phyloP scores from a whole-genome alignment of 2,888 invertebrate species.

The Antheraea assamensis region DNA sequence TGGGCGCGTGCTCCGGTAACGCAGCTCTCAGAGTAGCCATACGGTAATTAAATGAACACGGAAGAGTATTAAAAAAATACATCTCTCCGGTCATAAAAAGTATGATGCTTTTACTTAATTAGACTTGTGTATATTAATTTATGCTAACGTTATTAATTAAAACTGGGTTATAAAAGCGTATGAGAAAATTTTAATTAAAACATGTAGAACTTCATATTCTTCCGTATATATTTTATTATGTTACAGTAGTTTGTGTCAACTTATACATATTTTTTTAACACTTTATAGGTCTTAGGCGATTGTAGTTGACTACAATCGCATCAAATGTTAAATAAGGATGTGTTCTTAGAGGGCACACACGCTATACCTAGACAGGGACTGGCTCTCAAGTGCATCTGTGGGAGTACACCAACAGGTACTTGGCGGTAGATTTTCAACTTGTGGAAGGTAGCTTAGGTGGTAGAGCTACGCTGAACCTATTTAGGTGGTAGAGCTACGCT shows the following conservation, averaged over 20 bases:
- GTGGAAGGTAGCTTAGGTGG: too few relatives aligned
- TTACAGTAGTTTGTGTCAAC: neutral
- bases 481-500: too few relatives aligned
- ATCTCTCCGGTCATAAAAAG: slow-evolving; percentile 7
- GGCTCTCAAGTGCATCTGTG: too few relatives aligned
- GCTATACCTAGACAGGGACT: too few relatives aligned
- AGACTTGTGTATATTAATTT: slow-evolving; percentile 7
- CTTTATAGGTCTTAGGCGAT: too few relatives aligned
- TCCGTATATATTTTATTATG: neutral
- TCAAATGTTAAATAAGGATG: too few relatives aligned
- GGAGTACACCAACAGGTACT: too few relatives aligned
- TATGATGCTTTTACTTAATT: slow-evolving; percentile 11
- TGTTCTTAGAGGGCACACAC: too few relatives aligned
- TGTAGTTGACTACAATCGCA: too few relatives aligned
- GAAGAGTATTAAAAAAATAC: neutral
- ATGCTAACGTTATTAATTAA: slow-evolving; percentile 4
- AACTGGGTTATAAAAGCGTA: slow-evolving; percentile 1
- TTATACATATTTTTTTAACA: too few relatives aligned
- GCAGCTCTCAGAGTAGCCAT: neutral
- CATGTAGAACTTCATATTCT: neutral
- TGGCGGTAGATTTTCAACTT: too few relatives aligned
- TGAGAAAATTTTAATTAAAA: slow-evolving; percentile 1
- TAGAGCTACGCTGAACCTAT: too few relatives aligned
- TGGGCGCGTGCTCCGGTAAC: neutral
- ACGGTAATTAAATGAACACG: slow-evolving; percentile 6